Conservation (phyloP, 1,140 invertebrate genomes). For the Manduca sexta region DNA sequence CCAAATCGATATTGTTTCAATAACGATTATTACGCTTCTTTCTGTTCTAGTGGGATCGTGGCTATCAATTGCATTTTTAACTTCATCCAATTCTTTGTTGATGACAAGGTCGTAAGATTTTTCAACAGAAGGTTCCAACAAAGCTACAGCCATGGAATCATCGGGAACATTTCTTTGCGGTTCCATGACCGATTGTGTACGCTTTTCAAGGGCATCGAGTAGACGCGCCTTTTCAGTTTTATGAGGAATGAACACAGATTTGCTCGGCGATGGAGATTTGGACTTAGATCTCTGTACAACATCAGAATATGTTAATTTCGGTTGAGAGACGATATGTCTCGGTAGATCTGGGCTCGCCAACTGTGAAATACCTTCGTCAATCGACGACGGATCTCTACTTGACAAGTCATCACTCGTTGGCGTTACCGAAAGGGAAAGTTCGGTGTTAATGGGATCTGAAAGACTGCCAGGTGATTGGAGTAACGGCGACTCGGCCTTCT, state of each 20-base stretch:
- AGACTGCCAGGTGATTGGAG: slow-evolving; percentile 59
- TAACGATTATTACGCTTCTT: slow-evolving; percentile 80
- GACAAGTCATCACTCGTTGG: slow-evolving; percentile 63
- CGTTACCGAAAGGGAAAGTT: slow-evolving; percentile 58
- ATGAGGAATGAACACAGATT: slow-evolving; percentile 27
- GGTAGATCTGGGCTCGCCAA: slow-evolving; percentile 33
- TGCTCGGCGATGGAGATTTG: slow-evolving; percentile 63
- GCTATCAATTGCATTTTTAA: slow-evolving; percentile 77
- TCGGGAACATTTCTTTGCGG: slow-evolving; percentile 37
- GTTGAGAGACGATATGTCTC: slow-evolving; percentile 19
- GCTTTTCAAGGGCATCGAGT: slow-evolving; percentile 50
- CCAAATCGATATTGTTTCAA: slow-evolving; percentile 87
- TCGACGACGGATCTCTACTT: slow-evolving; percentile 58
- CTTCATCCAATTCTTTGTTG: slow-evolving; percentile 75
- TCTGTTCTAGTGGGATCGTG: slow-evolving; percentile 78
- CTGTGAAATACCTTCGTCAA: slow-evolving; percentile 68
- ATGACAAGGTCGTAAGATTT: slow-evolving; percentile 64
- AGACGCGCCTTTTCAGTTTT: slow-evolving; percentile 53
- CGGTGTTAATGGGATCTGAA: slow-evolving; percentile 70
- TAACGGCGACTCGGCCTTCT: slow-evolving; percentile 47
- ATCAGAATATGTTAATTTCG: slow-evolving; percentile 64
- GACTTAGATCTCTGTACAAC: slow-evolving; percentile 68
- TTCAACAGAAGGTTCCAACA: slow-evolving; percentile 62
- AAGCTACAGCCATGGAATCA: slow-evolving; percentile 51
- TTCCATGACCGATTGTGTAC: slow-evolving; percentile 48